These are phyloP conservation scores for Garra rufa DNA, from an alignment of 2,113 vertebrate species.

Conservation along the genomic window DNA sequence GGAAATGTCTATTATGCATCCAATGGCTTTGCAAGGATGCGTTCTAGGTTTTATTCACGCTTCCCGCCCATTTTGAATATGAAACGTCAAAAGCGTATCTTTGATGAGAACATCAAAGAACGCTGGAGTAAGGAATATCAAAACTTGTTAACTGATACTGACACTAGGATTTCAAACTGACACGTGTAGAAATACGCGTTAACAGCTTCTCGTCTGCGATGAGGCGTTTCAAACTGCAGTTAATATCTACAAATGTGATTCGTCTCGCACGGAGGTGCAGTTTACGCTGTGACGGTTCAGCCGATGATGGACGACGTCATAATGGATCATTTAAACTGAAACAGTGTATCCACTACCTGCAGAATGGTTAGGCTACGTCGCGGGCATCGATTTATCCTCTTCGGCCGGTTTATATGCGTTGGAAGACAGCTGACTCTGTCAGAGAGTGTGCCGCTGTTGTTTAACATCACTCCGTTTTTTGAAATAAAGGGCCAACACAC, in stretches of 20 bases:
- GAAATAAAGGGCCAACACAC: conserved; percentile 60
- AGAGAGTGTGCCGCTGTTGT: conserved; percentile 58
- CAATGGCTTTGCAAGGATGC: conserved; percentile 53
- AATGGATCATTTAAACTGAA: conserved; percentile 15
- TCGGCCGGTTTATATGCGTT: background rate
- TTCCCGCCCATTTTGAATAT: conserved; percentile 75
- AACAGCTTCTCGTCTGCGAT: background rate
- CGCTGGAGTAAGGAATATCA: background rate
- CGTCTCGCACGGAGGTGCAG: background rate
- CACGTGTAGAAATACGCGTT: background rate
- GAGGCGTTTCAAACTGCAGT: background rate
- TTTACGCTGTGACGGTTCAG: background rate
- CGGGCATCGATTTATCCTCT: background rate
- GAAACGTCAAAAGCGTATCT: conserved; percentile 3
- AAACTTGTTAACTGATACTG: background rate
- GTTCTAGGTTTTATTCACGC: conserved; percentile 58
- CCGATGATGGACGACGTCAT: conserved; percentile 26
- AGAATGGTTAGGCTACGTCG: background rate
- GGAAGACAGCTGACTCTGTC: conserved; percentile 47
- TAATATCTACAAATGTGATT: conserved; percentile 4
- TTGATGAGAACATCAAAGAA: conserved; percentile 27
- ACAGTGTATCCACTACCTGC: conserved; percentile 42
- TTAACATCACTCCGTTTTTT: conserved; percentile 66
- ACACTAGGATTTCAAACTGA: background rate
- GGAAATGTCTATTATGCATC: conserved; percentile 42